Evolutionary conservation across 2,797 vertebrate species (phyloP), one percentile per base, ranked within the genome.

Genomic region (Pseudopleuronectes americanus): DNA sequence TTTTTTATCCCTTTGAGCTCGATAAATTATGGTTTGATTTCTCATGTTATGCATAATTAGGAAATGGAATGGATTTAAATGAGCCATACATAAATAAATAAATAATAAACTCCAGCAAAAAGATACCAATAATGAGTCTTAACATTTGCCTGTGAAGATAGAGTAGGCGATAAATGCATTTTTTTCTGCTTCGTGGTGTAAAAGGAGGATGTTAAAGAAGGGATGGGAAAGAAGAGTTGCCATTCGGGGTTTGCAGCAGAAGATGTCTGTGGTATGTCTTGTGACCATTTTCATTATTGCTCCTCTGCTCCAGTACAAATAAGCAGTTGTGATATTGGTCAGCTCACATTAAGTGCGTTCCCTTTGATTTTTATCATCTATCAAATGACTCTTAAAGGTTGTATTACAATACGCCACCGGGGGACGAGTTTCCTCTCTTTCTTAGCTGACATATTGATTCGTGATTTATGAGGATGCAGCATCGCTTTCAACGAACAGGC

Each of bases 391-490:
- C 84, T 85, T 81, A 90, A 88, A 87, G 75, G 80, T 79, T 87
- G 70, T 76, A 57, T 82, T 84, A 80, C 72, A 71, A 43, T 16
- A 9, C 80, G 73, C 77, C 77, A 82, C 60, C 33, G 57, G 71
- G 59, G 55, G 62, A 87, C 84, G 69, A 71, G 71, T 75, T 91
- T 84, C 60, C 64, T 79, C 78, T 80, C 67, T 82, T 89, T 80
- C 81, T 82, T 83, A 85, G 80, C 79, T 89, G 90, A 92, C 87
- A 89, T 87, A 80, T 76, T 81, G 83, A 92, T 93, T 84, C 65
- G 83, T 92, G 86, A 92, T 92, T 92, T 90, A 92, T 90, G 74
- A 92, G 83, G 77, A 80, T 23, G 36, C 62, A 66, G 86, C 84
- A 87, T 93, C 62, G 74, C 75, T 94, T 91, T 85, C 87, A 88